Percentiles rank a stretch among this genome's conserved stretches.
Evolutionary conservation across 1,140 invertebrate genomes (phyloP).

Genomic region (Dinothrombium tinctorium): DNA sequence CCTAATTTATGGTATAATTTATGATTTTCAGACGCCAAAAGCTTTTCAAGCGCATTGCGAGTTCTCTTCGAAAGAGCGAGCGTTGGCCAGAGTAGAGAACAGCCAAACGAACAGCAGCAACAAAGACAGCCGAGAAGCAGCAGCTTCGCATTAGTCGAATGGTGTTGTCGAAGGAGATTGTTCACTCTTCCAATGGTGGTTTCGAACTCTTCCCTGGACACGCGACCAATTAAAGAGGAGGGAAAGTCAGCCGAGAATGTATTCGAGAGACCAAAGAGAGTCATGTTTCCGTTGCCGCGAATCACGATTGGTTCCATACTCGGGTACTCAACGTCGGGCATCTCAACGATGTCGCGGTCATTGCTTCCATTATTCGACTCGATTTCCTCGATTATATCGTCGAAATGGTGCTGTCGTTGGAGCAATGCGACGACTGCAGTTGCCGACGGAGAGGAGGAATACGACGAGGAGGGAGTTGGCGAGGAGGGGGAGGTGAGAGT

Average conservation of each 20-base stretch:
- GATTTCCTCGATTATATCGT: slow-evolving; percentile 8
- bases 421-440: not conserved
- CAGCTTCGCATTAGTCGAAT: slow-evolving; percentile 12
- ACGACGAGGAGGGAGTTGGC: too few species aligned
- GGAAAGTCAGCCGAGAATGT: slow-evolving; percentile 9
- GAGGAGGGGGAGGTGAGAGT: too few species aligned
- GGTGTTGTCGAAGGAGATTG: slow-evolving; percentile 6
- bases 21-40: slow-evolving; percentile 11
- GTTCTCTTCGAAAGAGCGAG: slow-evolving; percentile 12
- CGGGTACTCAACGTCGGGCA: slow-evolving; percentile 2
- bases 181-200: slow-evolving; percentile 8
- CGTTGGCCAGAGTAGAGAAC: slow-evolving; percentile 12
- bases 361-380: slow-evolving; percentile 2
- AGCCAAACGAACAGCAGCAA: slow-evolving; percentile 13
- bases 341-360: slow-evolving; percentile 1
- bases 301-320: slow-evolving; percentile 11
- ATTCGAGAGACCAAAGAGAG: slow-evolving; percentile 13
- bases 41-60: slow-evolving; percentile 9
- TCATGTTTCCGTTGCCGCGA: slow-evolving; percentile 13
- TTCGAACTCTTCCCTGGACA: slow-evolving; percentile 11
- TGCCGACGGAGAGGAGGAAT: not conserved
- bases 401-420: not conserved
- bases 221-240: slow-evolving; percentile 10
- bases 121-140: slow-evolving; percentile 12
- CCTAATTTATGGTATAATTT: slow-evolving; percentile 12